Evolutionary conservation across 2,888 invertebrate genomes (phyloP).

Genomic region (Tryphoninae sp.): DNA sequence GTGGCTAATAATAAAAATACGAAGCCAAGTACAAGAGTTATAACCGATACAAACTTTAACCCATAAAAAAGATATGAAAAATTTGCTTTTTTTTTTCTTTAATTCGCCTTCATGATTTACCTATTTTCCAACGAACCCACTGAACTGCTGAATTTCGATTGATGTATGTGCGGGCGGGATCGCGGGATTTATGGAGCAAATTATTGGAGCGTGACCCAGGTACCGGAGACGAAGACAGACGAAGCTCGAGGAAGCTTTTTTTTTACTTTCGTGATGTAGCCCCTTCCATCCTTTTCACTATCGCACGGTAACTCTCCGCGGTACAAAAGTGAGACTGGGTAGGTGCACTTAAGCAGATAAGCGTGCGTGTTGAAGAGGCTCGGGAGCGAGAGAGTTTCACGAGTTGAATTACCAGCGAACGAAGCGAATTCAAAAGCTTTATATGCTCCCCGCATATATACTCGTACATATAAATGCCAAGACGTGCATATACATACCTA

Average conservation of each 20-base stretch:
- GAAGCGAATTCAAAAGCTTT: conserved; percentile 13
- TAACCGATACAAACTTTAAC: no score
- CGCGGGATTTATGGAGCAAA: neutral
- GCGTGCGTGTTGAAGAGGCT: conserved; percentile 34
- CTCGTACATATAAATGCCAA: neutral
- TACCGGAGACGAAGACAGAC: no score
- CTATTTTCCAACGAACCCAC: neutral
- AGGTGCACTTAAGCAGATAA: conserved; percentile 52
- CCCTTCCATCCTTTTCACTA: neutral
- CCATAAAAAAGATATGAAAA: neutral
- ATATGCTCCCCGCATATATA: conserved; percentile 1
- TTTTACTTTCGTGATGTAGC: neutral
- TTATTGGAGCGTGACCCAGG: neutral
- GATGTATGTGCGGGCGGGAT: neutral
- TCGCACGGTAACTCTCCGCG: neutral
- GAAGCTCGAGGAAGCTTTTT: neutral
- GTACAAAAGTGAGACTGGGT: conserved; percentile 31
- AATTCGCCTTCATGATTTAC: neutral
- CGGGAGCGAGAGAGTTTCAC: conserved; percentile 35
- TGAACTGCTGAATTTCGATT: neutral
- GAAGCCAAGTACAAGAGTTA: no score
- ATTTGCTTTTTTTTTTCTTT: neutral
- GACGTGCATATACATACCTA: neutral
- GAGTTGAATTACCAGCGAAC: conserved; percentile 32
- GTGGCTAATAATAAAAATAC: no score